Conservation (phyloP, 2,113 vertebrate species). For the Oncorhynchus keta region DNA sequence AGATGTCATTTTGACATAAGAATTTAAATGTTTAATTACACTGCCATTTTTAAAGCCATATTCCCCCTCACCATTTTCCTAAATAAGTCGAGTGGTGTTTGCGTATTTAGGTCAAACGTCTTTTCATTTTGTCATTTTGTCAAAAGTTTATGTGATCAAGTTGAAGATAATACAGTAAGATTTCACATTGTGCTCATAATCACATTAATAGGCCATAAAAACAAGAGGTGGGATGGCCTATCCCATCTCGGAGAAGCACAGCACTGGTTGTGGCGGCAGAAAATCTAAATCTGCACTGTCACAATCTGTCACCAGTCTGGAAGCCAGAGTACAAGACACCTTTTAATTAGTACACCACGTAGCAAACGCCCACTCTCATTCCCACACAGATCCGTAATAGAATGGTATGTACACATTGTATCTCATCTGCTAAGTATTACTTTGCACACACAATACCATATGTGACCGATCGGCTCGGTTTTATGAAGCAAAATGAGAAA, state of each 20-base stretch:
- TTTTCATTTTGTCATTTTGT: too few relatives aligned
- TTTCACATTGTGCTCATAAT: too few relatives aligned
- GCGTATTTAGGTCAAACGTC: too few relatives aligned
- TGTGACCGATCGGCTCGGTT: neutral
- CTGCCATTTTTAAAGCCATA: too few relatives aligned
- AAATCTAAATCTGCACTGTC: constrained; percentile 1
- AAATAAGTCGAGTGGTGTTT: too few relatives aligned
- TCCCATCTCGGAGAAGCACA: neutral
- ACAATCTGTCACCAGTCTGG: constrained; percentile 8
- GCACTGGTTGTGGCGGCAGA: neutral
- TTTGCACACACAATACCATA: neutral
- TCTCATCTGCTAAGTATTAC: neutral
- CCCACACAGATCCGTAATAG: neutral
- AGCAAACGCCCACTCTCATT: neutral
- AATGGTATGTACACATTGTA: neutral
- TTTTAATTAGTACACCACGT: constrained; percentile 2
- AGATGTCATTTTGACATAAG: too few relatives aligned
- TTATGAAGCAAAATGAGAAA: too few relatives aligned
- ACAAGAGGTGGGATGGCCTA: neutral
- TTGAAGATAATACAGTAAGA: too few relatives aligned
- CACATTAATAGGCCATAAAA: too few relatives aligned
- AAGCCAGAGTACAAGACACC: constrained; percentile 1
- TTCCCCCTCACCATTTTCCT: too few relatives aligned
- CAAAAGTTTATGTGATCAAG: too few relatives aligned
- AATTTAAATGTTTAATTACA: too few relatives aligned